Evolutionary conservation across 2,113 vertebrate species (phyloP).

Genomic region (Ochotona princeps): DNA sequence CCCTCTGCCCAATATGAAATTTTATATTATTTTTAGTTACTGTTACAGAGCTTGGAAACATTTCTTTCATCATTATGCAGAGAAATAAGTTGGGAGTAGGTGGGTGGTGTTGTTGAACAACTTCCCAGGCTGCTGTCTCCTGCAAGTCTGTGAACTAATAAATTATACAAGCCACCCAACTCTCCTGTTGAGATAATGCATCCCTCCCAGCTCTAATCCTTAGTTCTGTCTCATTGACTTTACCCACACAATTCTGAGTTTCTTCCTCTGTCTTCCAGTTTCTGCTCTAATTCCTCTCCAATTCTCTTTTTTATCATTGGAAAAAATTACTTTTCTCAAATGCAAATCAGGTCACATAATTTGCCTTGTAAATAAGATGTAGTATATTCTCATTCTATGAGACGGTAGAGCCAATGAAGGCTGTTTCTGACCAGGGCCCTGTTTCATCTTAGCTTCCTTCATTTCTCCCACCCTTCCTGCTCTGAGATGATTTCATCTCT

Average conservation of each 20-base stretch:
- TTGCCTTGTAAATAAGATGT: background rate
- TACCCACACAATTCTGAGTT: background rate
- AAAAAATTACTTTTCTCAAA: slow-evolving; percentile 17
- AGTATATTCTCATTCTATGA: background rate
- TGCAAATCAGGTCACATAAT: background rate
- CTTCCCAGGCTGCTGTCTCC: background rate
- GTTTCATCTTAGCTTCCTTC: background rate
- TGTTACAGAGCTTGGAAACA: background rate
- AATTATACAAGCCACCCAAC: background rate
- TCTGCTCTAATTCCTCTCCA: background rate
- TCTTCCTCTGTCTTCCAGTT: background rate
- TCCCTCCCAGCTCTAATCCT: background rate
- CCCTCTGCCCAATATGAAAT: fast-evolving
- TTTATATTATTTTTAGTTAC: background rate
- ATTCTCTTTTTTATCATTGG: background rate
- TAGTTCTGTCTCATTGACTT: background rate
- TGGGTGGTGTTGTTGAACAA: background rate
- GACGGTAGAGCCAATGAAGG: background rate
- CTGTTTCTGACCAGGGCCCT: background rate
- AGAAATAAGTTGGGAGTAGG: background rate
- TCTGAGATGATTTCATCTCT: slow-evolving; percentile 11
- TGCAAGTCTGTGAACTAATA: background rate
- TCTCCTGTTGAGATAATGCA: background rate
- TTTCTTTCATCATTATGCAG: background rate
- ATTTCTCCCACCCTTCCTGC: background rate